These are phyloP conservation scores for Troides aeacus DNA, from an alignment of 2,888 invertebrate genomes.

Conservation along the genomic window DNA sequence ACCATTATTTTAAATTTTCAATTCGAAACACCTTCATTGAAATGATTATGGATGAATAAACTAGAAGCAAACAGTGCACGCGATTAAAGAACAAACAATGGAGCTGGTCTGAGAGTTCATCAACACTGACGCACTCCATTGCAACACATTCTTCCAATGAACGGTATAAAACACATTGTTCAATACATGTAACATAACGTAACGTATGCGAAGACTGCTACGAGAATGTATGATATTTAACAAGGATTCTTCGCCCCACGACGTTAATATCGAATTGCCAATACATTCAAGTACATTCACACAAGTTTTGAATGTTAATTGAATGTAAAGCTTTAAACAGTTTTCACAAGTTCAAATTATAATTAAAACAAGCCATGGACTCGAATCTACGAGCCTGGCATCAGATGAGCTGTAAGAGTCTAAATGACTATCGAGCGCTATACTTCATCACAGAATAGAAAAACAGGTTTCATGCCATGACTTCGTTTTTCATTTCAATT, in stretches of 20 bases:
- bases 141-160: slow-evolving; percentile 8
- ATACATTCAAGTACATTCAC: background rate
- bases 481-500: too few relatives aligned
- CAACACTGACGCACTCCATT: slow-evolving; percentile 11
- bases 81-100: slow-evolving; percentile 10
- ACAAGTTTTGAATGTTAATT: slow-evolving; percentile 4
- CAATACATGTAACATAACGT: background rate
- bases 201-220: slow-evolving; percentile 4
- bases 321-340: background rate
- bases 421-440: too few relatives aligned
- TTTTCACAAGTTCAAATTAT: background rate
- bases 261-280: slow-evolving; percentile 9
- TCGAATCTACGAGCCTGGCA: too few relatives aligned
- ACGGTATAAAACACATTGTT: background rate
- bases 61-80: slow-evolving; percentile 3
- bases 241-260: slow-evolving; percentile 3
- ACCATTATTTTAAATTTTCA: background rate
- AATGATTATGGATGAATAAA: slow-evolving; percentile 5
- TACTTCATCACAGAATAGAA: too few relatives aligned
- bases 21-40: background rate
- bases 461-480: too few relatives aligned
- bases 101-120: slow-evolving; percentile 7
- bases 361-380: too few relatives aligned
- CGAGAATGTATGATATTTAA: slow-evolving; percentile 3
- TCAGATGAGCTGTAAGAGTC: too few relatives aligned